phyloP scores from a whole-genome alignment of 2,888 invertebrate species.

The Acronicta aceris region DNA sequence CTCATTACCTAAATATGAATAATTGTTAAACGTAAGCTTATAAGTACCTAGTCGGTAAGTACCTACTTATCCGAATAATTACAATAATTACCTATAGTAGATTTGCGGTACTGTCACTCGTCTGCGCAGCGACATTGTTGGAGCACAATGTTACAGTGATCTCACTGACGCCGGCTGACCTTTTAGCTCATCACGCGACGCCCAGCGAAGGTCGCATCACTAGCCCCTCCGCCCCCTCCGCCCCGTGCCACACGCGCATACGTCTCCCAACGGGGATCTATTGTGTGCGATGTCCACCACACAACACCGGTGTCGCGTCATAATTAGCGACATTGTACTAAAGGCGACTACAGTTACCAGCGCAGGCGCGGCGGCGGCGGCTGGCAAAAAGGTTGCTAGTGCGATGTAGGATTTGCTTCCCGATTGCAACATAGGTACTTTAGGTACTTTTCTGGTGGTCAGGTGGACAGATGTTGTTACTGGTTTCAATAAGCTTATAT shows the following conservation, averaged over 20 bases:
- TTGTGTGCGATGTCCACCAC: not conserved
- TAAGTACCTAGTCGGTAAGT: too few relatives aligned
- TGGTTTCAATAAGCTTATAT: too few relatives aligned
- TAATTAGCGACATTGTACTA: not conserved
- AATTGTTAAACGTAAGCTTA: too few relatives aligned
- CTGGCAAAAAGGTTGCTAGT: too few relatives aligned
- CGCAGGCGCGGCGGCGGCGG: not conserved
- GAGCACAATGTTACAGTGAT: conserved; percentile 16
- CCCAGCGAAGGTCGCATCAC: conserved; percentile 31
- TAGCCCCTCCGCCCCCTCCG: not conserved
- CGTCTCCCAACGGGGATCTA: not conserved
- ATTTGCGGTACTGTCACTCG: conserved; percentile 13
- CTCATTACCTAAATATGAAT: too few relatives aligned
- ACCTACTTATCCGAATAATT: too few relatives aligned
- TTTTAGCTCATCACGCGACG: conserved; percentile 33
- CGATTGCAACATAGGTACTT: too few relatives aligned
- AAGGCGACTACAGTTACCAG: not conserved
- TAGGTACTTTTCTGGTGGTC: too few relatives aligned
- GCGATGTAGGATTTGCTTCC: too few relatives aligned
- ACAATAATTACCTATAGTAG: too few relatives aligned
- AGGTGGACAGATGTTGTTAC: too few relatives aligned
- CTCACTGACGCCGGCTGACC: conserved; percentile 21
- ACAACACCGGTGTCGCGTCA: not conserved
- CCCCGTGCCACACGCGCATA: not conserved
- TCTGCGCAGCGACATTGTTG: conserved; percentile 16